Conservation (phyloP, 2,113 vertebrate genomes). For the Sylvilagus bachmani region DNA sequence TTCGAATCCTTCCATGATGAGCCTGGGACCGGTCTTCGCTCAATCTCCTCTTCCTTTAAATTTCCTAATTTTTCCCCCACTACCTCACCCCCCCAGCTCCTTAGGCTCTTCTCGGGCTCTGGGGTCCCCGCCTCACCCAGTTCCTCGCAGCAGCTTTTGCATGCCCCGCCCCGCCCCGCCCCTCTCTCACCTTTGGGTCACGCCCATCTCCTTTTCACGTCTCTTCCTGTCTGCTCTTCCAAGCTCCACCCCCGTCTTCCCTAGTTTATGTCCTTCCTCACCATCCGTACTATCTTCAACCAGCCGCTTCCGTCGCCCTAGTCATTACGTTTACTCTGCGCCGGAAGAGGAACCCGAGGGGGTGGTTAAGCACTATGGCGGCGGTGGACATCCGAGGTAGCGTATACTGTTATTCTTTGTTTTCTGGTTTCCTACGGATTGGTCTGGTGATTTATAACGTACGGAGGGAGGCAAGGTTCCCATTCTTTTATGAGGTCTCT, state of each 20-base stretch:
- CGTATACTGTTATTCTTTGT: neutral
- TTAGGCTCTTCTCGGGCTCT: neutral
- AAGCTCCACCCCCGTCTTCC: accelerated
- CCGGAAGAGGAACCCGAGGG: conserved; percentile 32
- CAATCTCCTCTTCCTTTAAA: neutral
- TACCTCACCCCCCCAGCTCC: accelerated
- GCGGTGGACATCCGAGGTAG: conserved; percentile 89
- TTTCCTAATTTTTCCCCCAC: neutral
- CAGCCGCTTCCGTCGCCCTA: neutral
- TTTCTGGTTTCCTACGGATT: neutral
- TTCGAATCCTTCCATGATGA: neutral
- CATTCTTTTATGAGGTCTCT: neutral
- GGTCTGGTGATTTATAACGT: neutral
- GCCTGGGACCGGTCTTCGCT: neutral
- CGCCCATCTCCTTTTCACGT: accelerated
- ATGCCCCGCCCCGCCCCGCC: too few relatives aligned
- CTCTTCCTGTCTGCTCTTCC: accelerated
- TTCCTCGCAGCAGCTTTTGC: accelerated
- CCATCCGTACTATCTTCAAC: accelerated
- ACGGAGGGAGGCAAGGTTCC: too few relatives aligned
- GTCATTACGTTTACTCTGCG: neutral
- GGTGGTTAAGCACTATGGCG: conserved; percentile 80
- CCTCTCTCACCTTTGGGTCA: too few relatives aligned
- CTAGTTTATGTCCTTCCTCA: neutral
- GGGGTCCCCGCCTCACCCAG: too few relatives aligned